A percentile compares a stretch with the other conserved stretches of the same genome.
phyloP scores from a whole-genome alignment of 2,797 vertebrate genomes.

The Crenichthys baileyi region DNA sequence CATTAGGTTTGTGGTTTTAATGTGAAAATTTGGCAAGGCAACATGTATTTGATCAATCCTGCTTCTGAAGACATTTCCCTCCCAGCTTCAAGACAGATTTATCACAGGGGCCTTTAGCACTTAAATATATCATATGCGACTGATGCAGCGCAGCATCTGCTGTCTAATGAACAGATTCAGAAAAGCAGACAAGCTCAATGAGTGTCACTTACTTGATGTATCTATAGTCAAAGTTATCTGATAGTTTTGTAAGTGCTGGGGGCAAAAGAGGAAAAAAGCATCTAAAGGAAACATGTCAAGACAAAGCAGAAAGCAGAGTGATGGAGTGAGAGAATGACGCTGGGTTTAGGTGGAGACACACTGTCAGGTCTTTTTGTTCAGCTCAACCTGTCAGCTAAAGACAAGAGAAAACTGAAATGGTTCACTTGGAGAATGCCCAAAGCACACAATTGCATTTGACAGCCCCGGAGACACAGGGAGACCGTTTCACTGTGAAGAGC shows the following conservation, averaged over 20 bases:
- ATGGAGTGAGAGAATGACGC: conserved; percentile 58
- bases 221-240: conserved; percentile 62
- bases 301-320: conserved; percentile 63
- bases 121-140: conserved; percentile 31
- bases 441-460: conserved; percentile 56
- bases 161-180: conserved; percentile 43
- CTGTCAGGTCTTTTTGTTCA: conserved; percentile 73
- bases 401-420: conserved; percentile 68
- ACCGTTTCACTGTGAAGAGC: conserved; percentile 56
- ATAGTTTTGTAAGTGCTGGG: conserved; percentile 56
- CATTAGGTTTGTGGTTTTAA: neutral
- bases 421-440: conserved; percentile 70
- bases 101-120: conserved; percentile 28
- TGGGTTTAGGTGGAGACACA: conserved; percentile 44
- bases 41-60: conserved; percentile 15
- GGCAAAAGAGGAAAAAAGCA: conserved; percentile 22
- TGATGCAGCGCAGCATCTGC: conserved; percentile 35
- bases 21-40: neutral
- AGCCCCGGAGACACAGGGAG: conserved; percentile 43
- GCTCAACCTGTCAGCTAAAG: conserved; percentile 71
- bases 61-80: neutral
- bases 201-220: conserved; percentile 54
- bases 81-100: conserved; percentile 29
- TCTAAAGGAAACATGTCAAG: conserved; percentile 60
- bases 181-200: conserved; percentile 43